phyloP scores from a whole-genome alignment of 2,797 vertebrate genomes.

The Molossus molossus region DNA sequence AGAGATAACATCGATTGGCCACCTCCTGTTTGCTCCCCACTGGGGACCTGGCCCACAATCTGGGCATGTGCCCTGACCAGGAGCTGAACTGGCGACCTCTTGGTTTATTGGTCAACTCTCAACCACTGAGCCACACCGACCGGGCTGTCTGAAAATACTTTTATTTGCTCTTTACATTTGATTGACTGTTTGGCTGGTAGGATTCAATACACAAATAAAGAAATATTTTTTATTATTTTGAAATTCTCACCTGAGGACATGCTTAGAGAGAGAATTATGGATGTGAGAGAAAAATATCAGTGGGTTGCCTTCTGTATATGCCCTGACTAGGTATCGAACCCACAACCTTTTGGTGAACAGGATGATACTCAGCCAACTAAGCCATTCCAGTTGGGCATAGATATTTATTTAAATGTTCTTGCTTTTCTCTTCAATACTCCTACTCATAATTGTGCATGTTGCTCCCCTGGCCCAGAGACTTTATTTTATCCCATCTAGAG shows the following conservation, averaged over 20 bases:
- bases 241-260: too few species aligned
- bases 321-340: not conserved
- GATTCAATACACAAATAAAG: too few species aligned
- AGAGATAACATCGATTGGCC: too few species aligned
- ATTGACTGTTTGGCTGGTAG: not conserved
- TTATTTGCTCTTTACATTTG: not conserved
- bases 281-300: not conserved
- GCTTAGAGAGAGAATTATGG: not conserved
- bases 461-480: not conserved
- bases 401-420: slow-evolving; percentile 14
- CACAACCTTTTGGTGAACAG: too few species aligned
- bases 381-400: not conserved
- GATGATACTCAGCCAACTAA: too few species aligned
- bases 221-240: too few species aligned
- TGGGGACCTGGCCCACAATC: too few species aligned
- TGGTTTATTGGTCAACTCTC: too few species aligned
- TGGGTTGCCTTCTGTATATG: not conserved
- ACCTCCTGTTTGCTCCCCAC: too few species aligned
- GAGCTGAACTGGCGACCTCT: too few species aligned
- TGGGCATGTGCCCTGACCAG: too few species aligned
- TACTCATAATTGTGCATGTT: not conserved
- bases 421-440: not conserved
- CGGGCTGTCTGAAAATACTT: not conserved
- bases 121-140: too few species aligned
- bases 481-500: not conserved